Percentiles rank a stretch among this genome's conserved stretches.
Evolutionary conservation across 2,888 invertebrate genomes (phyloP).

Genomic region (Tetragnatha montana): DNA sequence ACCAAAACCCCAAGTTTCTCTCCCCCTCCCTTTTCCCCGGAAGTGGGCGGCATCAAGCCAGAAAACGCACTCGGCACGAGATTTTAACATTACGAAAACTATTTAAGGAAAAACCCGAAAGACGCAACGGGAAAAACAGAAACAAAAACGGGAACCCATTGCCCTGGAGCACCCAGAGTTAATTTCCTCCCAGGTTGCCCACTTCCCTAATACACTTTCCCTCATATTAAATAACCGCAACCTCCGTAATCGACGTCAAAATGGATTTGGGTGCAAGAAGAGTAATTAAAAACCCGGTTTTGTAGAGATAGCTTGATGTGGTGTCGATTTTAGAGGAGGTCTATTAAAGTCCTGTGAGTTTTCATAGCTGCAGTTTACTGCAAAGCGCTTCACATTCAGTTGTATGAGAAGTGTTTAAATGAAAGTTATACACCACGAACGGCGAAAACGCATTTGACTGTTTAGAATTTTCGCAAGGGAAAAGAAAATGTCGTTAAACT

Average conservation of each 20-base stretch:
- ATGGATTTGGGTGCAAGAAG: not conserved
- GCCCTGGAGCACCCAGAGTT: conserved; percentile 30
- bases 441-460: too few species aligned
- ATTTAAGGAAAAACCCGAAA: conserved; percentile 27
- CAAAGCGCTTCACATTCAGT: too few species aligned
- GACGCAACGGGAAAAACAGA: not conserved
- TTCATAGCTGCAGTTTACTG: too few species aligned
- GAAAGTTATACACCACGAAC: too few species aligned
- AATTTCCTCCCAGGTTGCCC: conserved; percentile 33
- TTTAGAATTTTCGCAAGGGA: too few species aligned
- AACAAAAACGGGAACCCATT: conserved; percentile 28
- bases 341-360: not conserved
- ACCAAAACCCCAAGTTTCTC: too few species aligned
- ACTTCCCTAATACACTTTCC: not conserved
- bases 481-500: too few species aligned
- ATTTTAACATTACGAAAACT: conserved; percentile 51
- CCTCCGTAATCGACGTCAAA: not conserved
- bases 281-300: not conserved
- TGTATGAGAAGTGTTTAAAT: too few species aligned
- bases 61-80: conserved; percentile 13
- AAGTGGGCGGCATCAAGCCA: conserved; percentile 3
- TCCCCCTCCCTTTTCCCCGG: not conserved
- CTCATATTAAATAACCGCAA: not conserved
- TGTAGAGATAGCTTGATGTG: not conserved
- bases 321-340: not conserved